phyloP scores from a whole-genome alignment of 2,113 vertebrate genomes.

The Mobula hypostoma region DNA sequence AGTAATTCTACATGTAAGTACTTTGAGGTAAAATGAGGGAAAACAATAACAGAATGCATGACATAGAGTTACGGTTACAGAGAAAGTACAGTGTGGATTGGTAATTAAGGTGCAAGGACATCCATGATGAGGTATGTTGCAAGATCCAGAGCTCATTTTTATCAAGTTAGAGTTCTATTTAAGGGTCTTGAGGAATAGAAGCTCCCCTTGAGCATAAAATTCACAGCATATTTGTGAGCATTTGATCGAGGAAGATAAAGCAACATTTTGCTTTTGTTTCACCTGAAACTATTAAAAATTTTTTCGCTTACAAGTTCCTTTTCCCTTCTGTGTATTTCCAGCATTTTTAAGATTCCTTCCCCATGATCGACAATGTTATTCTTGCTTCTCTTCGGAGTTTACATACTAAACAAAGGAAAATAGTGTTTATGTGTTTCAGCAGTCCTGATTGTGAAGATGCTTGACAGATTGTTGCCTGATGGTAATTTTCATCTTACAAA shows the following conservation, averaged over 20 bases:
- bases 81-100: too few relatives aligned
- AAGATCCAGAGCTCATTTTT: too few relatives aligned
- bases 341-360: not conserved
- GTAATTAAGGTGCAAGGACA: too few relatives aligned
- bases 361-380: not conserved
- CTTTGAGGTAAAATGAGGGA: too few relatives aligned
- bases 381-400: not conserved
- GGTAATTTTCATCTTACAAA: not conserved
- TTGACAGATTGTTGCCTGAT: not conserved
- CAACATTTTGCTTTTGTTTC: not conserved
- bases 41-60: too few relatives aligned
- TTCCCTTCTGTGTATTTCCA: not conserved
- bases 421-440: not conserved
- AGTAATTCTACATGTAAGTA: too few relatives aligned
- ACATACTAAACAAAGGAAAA: not conserved
- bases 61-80: too few relatives aligned
- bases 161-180: too few relatives aligned
- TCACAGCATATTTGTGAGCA: not conserved
- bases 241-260: not conserved
- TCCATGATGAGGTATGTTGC: too few relatives aligned
- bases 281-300: not conserved
- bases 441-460: not conserved
- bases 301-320: not conserved
- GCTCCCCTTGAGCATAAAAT: not conserved
- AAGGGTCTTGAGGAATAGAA: too few relatives aligned